phyloP scores from a whole-genome alignment of 2,888 invertebrate species.

The Zygogramma bicolorata region DNA sequence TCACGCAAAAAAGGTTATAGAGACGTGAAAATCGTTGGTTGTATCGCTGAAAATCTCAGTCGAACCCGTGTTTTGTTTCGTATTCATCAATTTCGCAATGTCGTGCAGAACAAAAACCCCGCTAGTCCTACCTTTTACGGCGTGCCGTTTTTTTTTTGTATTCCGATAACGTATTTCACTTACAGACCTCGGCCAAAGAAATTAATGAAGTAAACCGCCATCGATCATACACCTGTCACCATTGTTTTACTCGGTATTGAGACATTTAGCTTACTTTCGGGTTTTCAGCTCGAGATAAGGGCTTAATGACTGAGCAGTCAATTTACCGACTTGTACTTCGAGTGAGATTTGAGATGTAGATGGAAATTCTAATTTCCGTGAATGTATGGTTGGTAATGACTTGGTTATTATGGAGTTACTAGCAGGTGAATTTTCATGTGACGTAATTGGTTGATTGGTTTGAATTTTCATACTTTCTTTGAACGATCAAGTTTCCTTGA shows the following conservation, averaged over 20 bases:
- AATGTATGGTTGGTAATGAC: neutral
- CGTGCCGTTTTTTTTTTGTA: slow-evolving; percentile 3
- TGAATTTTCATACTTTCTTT: no score
- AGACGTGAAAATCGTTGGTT: slow-evolving; percentile 7
- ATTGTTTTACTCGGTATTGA: slow-evolving; percentile 33
- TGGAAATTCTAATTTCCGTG: neutral
- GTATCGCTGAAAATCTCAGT: neutral
- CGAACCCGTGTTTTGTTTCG: neutral
- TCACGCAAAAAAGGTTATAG: neutral
- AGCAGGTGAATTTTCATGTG: no score
- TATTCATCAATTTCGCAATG: slow-evolving; percentile 14
- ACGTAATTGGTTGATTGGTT: no score
- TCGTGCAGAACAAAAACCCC: slow-evolving; percentile 15
- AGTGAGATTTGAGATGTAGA: neutral
- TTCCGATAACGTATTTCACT: slow-evolving; percentile 22
- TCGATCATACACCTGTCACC: slow-evolving; percentile 38
- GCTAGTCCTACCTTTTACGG: slow-evolving; percentile 6
- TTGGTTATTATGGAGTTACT: neutral
- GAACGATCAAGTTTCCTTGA: no score
- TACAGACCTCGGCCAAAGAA: slow-evolving; percentile 9
- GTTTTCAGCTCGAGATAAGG: slow-evolving; percentile 5
- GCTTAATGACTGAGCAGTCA: slow-evolving; percentile 15
- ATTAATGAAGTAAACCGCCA: slow-evolving; percentile 15
- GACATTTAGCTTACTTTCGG: slow-evolving; percentile 7
- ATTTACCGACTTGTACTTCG: neutral